Conservation (phyloP, 2,113 vertebrate species). For the Panurus biarmicus region DNA sequence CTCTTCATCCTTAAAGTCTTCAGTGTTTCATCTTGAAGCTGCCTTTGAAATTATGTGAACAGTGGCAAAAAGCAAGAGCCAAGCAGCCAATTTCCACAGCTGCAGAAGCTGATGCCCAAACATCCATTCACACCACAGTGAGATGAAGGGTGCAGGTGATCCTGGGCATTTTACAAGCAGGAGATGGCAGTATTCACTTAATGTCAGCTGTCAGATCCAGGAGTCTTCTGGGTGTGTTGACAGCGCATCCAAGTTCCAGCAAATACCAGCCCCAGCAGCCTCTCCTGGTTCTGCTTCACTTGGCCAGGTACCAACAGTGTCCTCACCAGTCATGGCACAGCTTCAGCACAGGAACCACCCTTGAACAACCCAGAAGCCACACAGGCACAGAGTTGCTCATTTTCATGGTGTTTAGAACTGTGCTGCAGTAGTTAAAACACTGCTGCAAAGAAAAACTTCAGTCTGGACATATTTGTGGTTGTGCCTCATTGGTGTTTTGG, state of each 20-base stretch:
- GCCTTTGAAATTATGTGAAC: background rate
- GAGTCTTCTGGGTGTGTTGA: background rate
- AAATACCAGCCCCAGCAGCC: background rate
- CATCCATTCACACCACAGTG: background rate
- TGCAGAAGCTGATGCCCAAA: background rate
- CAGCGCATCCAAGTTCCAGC: background rate
- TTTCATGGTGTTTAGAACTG: background rate
- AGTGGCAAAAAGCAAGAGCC: background rate
- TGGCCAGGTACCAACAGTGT: background rate
- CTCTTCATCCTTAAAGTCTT: background rate
- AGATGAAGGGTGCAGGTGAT: background rate
- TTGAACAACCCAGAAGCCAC: background rate
- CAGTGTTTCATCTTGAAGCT: background rate
- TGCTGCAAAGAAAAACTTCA: background rate
- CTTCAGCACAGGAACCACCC: conserved; percentile 37
- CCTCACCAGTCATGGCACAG: background rate
- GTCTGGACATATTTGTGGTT: background rate
- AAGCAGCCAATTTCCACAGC: background rate
- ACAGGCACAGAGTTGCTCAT: background rate
- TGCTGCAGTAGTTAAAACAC: background rate
- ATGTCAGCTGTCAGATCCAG: background rate
- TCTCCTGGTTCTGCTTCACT: background rate
- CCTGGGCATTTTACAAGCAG: background rate
- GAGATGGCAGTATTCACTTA: background rate
- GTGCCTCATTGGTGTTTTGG: background rate